Evolutionary conservation across 2,888 invertebrate species (phyloP), one percentile per base, ranked within the genome.

Genomic region (Phanerotoma sp.): DNA sequence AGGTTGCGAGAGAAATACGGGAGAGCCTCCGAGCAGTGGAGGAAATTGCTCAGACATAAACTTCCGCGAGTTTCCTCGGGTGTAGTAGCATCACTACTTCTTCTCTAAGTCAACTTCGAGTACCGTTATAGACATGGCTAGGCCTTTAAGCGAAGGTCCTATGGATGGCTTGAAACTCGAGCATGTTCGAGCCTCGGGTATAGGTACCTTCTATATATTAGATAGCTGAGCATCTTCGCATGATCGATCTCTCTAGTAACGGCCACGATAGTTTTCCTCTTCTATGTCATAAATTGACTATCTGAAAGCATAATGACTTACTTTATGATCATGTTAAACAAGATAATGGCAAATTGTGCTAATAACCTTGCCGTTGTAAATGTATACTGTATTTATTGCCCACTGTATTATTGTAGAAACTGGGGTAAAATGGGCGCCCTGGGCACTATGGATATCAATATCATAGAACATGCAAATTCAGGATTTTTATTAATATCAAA

Each of bases 1-100:
- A 66, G 50, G 64, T 66, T 21, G 54, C 48, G 1, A 56, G 45
- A 10, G 42, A 60, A 25, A 21, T 40, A 5, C 48, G 54, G n/a
- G 48, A 54, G 11, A 33, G 22, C 13, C 37, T 33, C 20, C 50
- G 45, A 18, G 13, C 42, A 32, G 44, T 25, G 16, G 33, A 55
- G 50, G 38, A 51, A 28, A 46, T 46, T 32, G 40, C 32, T 32
- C 50, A 51, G 21, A 38, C 33, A 46, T 55, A 55, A 55, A 51
- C 16, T 44, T 30, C 25, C 11, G 28, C 20, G 21, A 22, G 38
- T n/a, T 30, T 30, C 20, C 15, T 20, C 25, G 25, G 9, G 13
- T 25, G 38, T 25, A 30, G 30, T 10, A 30, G 16, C 49, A 40
- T 49, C 18, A 33, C 22, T n/a, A n/a, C n/a, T 48, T 33, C 6